Evolutionary conservation across 2,113 vertebrate species (phyloP).

Genomic region (Perccottus glenii): DNA sequence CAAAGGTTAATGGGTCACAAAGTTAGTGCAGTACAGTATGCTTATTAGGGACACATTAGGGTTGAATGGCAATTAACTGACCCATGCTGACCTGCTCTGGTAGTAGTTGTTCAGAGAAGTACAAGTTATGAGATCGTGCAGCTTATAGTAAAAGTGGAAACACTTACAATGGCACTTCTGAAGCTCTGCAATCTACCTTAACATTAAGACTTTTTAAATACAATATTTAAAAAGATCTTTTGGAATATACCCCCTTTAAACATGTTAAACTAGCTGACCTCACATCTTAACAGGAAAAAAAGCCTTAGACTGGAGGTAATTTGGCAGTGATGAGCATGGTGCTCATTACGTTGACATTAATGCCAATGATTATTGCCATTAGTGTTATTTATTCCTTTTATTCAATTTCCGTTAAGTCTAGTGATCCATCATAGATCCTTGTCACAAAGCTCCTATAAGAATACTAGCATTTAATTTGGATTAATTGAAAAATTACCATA

Average conservation of each 20-base stretch:
- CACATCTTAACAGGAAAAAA: constrained; percentile 15
- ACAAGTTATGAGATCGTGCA: too few relatives aligned
- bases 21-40: too few relatives aligned
- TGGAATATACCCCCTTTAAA: background rate
- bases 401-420: constrained; percentile 28
- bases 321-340: constrained; percentile 36
- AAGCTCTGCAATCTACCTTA: too few relatives aligned
- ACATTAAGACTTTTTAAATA: too few relatives aligned
- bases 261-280: constrained; percentile 9
- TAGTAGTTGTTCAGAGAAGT: too few relatives aligned
- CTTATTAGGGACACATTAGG: too few relatives aligned
- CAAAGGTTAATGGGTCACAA: too few relatives aligned
- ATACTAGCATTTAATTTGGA: constrained; percentile 63
- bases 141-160: too few relatives aligned
- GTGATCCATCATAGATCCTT: constrained; percentile 8
- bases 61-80: too few relatives aligned
- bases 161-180: too few relatives aligned
- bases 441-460: constrained; percentile 34
- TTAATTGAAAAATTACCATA: constrained; percentile 74
- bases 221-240: background rate
- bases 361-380: constrained; percentile 52
- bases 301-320: constrained; percentile 27
- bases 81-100: too few relatives aligned
- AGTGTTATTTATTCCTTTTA: constrained; percentile 45
- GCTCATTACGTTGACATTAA: constrained; percentile 51